Evolutionary conservation across 2,888 invertebrate genomes (phyloP), one percentile per base, ranked within the genome.

Genomic region (Therioaphis trifolii): DNA sequence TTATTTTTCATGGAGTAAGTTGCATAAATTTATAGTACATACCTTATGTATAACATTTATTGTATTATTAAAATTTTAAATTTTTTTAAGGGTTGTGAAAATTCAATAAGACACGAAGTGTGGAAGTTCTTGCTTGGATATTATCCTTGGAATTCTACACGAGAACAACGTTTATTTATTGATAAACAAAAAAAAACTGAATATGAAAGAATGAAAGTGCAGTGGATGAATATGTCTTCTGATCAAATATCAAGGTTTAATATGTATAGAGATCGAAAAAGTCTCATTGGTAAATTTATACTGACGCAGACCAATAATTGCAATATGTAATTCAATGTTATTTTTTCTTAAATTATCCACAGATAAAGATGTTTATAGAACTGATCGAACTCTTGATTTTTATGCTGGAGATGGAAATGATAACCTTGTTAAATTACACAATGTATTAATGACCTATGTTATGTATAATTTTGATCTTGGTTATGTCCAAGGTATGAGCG

Each of bases 381-480:
- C 99, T 0, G 99, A 99, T 88, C 91, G 99, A 86, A 94, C 94
- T 0, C 93, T 96, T 87, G 93, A 94, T 11, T 99, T 94, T 89
- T 99, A 93, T 89, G 93, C 95, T n/a, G 98, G 98, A 0, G 97
- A 97, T 85, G 92, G 95, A 87, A 98, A 98, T 89, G 93, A 94
- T 0, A 97, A 99, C 89, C 89, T 99, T 78, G 90, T 92, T 84
- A 91, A 94, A 18, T 89, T 99, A 4, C 93, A 95, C 86, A 97
- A 98, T 88, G 96, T 99, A 86, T 91, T 99, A 4, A 96, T 99
- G 96, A 99, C 99, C 0, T 99, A 99, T 88, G 94, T 97, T 58
- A 98, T 99, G 98, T 98, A 97, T 88, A 97, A 99, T 90, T 99
- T 99, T 89, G 98, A 99, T 90, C 90, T 99, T 87, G 99, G 96